phyloP scores from a whole-genome alignment of 1,140 invertebrate species.

The Scaptomyza montana region DNA sequence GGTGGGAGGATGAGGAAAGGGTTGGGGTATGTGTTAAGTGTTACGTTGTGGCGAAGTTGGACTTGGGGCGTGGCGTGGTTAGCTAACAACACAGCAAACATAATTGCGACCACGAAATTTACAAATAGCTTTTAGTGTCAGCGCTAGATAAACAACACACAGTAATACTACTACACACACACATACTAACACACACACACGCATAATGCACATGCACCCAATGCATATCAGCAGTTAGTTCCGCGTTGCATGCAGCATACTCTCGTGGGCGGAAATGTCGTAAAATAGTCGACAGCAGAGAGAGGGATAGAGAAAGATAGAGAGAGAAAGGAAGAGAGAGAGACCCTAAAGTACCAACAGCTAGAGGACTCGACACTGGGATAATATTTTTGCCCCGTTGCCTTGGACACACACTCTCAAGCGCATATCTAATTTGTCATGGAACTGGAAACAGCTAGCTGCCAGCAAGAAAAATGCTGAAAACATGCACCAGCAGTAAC shows the following conservation, averaged over 20 bases:
- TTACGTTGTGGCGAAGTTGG: conserved; percentile 14
- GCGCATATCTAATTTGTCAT: conserved; percentile 75
- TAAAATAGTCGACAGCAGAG: conserved; percentile 48
- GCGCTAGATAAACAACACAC: conserved; percentile 64
- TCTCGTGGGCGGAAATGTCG: conserved; percentile 59
- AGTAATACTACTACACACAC: conserved; percentile 10
- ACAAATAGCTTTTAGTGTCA: conserved; percentile 81
- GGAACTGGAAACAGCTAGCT: conserved; percentile 32
- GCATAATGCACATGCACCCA: conserved; percentile 69
- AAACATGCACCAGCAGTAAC: conserved; percentile 14
- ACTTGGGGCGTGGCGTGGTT: conserved; percentile 21
- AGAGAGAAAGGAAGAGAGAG: no score
- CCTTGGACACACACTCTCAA: conserved; percentile 66
- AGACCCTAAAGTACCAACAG: background rate
- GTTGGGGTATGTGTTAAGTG: conserved; percentile 50
- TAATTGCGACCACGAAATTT: conserved; percentile 81
- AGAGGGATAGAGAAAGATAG: background rate
- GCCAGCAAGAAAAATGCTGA: conserved; percentile 49
- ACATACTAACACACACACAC: background rate
- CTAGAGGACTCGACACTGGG: conserved; percentile 9
- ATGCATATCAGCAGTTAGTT: conserved; percentile 65
- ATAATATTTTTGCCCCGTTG: conserved; percentile 62
- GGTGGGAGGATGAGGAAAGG: background rate
- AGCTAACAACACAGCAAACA: conserved; percentile 72
- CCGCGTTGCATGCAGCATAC: conserved; percentile 48